Evolutionary conservation across 2,888 invertebrate species (phyloP).

Genomic region (Phengaris alcon): DNA sequence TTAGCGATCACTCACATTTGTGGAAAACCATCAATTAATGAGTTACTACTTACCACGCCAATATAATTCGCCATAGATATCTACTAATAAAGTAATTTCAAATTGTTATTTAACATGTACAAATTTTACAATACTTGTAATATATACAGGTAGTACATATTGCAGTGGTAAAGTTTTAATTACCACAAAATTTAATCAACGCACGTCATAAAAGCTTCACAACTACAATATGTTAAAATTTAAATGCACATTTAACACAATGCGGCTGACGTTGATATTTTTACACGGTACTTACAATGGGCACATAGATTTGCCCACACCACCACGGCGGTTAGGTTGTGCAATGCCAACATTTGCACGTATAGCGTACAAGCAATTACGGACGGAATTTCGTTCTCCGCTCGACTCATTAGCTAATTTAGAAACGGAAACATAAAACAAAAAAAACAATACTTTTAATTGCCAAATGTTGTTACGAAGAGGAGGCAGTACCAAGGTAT

Average conservation of each 20-base stretch:
- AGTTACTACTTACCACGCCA: constrained; percentile 40
- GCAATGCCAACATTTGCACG: constrained; percentile 13
- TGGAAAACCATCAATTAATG: constrained; percentile 56
- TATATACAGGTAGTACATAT: background rate
- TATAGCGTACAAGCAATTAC: constrained; percentile 19
- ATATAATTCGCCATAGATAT: background rate
- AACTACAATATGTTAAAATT: background rate
- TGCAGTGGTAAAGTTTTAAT: background rate
- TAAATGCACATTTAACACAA: background rate
- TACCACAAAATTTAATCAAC: constrained; percentile 8
- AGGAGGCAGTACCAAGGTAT: background rate
- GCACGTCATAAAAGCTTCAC: constrained; percentile 5
- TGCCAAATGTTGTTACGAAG: background rate
- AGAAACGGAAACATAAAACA: constrained; percentile 9
- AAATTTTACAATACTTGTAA: too few relatives aligned
- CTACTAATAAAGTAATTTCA: background rate
- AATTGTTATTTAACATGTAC: background rate
- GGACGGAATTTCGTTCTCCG: background rate
- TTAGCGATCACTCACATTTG: constrained; percentile 65
- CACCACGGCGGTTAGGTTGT: constrained; percentile 4
- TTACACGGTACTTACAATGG: background rate
- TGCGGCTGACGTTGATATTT: constrained; percentile 1
- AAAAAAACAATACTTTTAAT: constrained; percentile 19
- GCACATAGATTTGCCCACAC: constrained; percentile 12
- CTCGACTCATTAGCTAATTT: constrained; percentile 10